phyloP scores from a whole-genome alignment of 2,797 vertebrate species.

The Melanotaenia maccullochi region DNA sequence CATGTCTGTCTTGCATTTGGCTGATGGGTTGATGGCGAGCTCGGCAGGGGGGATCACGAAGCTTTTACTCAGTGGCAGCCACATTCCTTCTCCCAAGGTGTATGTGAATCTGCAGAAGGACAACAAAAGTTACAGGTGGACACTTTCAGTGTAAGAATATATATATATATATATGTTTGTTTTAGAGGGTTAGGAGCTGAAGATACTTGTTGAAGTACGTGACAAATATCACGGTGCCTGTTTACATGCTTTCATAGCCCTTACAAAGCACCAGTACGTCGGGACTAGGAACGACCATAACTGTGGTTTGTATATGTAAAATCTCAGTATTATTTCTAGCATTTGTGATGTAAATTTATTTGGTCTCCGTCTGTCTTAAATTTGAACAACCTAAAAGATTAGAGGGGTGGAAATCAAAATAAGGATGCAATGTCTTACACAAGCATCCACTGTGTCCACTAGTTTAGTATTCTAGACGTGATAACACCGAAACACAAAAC shows the following conservation, averaged over 20 bases:
- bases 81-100: slow-evolving; percentile 97
- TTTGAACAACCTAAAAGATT: background rate
- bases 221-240: background rate
- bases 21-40: slow-evolving; percentile 97
- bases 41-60: slow-evolving; percentile 97
- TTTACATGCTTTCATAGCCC: background rate
- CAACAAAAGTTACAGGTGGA: background rate
- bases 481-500: too few species aligned
- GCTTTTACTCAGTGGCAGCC: slow-evolving; percentile 97
- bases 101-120: slow-evolving; percentile 91
- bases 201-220: background rate
- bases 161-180: too few species aligned
- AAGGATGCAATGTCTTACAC: too few species aligned
- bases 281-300: background rate
- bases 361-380: background rate
- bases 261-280: background rate
- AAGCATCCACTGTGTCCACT: too few species aligned
- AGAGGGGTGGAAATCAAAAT: background rate
- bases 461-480: too few species aligned
- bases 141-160: background rate
- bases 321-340: background rate
- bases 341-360: background rate
- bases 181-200: too few species aligned
- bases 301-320: background rate
- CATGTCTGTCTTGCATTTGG: slow-evolving; percentile 99